phyloP scores from a whole-genome alignment of 2,113 vertebrate genomes.

The Girardinichthys multiradiatus region DNA sequence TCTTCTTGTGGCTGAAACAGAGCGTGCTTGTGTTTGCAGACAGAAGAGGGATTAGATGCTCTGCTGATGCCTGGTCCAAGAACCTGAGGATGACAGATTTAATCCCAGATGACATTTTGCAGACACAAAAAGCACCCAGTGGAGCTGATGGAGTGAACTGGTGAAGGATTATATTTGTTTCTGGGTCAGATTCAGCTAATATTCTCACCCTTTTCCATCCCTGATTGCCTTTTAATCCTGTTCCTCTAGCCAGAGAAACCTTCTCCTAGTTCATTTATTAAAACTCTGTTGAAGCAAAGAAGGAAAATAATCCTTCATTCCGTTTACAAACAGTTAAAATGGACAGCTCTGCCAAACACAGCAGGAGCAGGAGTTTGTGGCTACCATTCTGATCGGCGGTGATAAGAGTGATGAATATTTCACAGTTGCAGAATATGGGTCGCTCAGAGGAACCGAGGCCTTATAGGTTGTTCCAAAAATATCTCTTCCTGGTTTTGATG shows the following conservation, averaged over 20 bases:
- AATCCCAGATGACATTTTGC: slow-evolving; percentile 61
- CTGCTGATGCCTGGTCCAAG: slow-evolving; percentile 15
- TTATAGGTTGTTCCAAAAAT: slow-evolving; percentile 64
- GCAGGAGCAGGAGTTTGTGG: slow-evolving; percentile 21
- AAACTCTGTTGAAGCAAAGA: slow-evolving; percentile 1
- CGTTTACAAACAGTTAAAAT: slow-evolving; percentile 33
- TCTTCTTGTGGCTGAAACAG: slow-evolving; percentile 21
- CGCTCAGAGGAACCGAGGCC: slow-evolving; percentile 59
- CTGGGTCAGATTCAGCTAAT: not conserved
- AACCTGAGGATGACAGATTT: slow-evolving; percentile 40
- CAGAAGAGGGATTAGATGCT: slow-evolving; percentile 36
- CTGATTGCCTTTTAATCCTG: not conserved
- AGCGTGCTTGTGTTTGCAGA: slow-evolving; percentile 16
- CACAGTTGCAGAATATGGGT: slow-evolving; percentile 64
- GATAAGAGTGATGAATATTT: slow-evolving; percentile 58
- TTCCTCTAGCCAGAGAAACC: slow-evolving; percentile 3
- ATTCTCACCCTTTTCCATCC: slow-evolving; percentile 12
- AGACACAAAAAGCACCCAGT: slow-evolving; percentile 9
- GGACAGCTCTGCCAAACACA: slow-evolving; percentile 10
- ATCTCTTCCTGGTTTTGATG: slow-evolving; percentile 61
- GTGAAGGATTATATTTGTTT: slow-evolving; percentile 27
- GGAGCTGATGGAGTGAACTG: slow-evolving; percentile 16
- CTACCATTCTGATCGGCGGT: slow-evolving; percentile 37
- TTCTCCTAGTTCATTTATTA: slow-evolving; percentile 34
- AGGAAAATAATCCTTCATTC: slow-evolving; percentile 11